Evolutionary conservation across 2,113 vertebrate genomes (phyloP).

Genomic region (Pachypanchax playfairii): DNA sequence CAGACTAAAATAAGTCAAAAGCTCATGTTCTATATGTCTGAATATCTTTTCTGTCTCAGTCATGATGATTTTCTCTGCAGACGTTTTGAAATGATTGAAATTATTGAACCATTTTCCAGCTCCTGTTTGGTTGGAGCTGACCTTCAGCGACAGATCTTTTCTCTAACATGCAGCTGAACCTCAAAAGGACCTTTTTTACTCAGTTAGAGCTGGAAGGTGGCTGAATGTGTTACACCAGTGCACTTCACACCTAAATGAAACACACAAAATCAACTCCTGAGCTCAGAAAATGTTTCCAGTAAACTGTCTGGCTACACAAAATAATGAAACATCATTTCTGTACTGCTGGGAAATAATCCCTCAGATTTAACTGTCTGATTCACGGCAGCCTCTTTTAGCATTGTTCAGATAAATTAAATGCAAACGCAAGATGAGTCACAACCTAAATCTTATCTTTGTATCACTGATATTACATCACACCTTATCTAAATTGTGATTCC

Average conservation of each 20-base stretch:
- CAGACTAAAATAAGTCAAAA: neutral
- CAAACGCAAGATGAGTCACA: constrained; percentile 12
- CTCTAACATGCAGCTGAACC: constrained; percentile 27
- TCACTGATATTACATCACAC: too few species aligned
- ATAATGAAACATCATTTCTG: constrained; percentile 41
- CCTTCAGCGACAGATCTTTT: constrained; percentile 17
- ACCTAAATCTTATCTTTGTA: neutral
- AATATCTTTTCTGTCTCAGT: neutral
- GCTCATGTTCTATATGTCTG: constrained; percentile 1
- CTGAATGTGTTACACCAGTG: too few species aligned
- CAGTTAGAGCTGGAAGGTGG: constrained; percentile 13
- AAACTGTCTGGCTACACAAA: constrained; percentile 22
- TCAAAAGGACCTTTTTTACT: constrained; percentile 10
- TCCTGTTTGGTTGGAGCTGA: constrained; percentile 23
- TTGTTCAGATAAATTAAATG: too few species aligned
- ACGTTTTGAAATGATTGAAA: too few species aligned
- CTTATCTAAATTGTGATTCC: too few species aligned
- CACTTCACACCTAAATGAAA: too few species aligned
- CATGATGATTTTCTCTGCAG: too few species aligned
- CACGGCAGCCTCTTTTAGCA: constrained; percentile 2
- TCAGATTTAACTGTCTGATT: constrained; percentile 17
- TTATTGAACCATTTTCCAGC: neutral
- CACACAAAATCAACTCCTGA: too few species aligned
- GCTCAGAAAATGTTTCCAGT: constrained; percentile 38
- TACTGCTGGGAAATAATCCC: constrained; percentile 31